Evolutionary conservation across 2,888 invertebrate genomes (phyloP).

Genomic region (Fissipunctia ypsillon): DNA sequence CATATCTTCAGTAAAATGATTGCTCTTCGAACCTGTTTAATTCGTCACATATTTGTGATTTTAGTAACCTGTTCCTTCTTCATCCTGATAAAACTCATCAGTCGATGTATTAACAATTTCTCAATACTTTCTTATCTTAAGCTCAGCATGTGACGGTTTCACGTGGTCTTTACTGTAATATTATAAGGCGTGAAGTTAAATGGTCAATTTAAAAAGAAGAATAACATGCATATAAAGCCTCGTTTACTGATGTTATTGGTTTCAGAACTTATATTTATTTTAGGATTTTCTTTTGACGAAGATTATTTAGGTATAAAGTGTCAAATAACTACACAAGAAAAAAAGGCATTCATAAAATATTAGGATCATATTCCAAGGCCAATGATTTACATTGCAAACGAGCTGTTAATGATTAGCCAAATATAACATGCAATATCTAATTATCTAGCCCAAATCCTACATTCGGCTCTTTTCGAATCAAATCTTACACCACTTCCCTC

Average conservation of each 20-base stretch:
- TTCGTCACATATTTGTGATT: not conserved
- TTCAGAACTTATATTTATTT: too few relatives aligned
- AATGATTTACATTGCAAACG: not conserved
- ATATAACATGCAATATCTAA: not conserved
- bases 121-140: conserved; percentile 19
- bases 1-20: not conserved
- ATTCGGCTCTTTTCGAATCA: too few relatives aligned
- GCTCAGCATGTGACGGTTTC: conserved; percentile 27
- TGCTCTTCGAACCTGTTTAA: not conserved
- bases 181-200: conserved; percentile 32
- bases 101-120: conserved; percentile 2
- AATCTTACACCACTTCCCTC: not conserved
- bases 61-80: not conserved
- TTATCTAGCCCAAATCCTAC: not conserved
- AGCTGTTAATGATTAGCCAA: not conserved
- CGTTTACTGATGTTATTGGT: conserved; percentile 6
- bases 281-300: too few relatives aligned
- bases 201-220: conserved; percentile 42
- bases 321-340: too few relatives aligned
- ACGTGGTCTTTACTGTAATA: conserved; percentile 21
- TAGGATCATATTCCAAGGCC: not conserved
- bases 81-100: conserved; percentile 10
- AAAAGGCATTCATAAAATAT: too few relatives aligned
- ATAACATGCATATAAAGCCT: conserved; percentile 15
- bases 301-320: too few relatives aligned